Conservation (phyloP, 2,888 invertebrate species). For the Trichopoda pennipes region DNA sequence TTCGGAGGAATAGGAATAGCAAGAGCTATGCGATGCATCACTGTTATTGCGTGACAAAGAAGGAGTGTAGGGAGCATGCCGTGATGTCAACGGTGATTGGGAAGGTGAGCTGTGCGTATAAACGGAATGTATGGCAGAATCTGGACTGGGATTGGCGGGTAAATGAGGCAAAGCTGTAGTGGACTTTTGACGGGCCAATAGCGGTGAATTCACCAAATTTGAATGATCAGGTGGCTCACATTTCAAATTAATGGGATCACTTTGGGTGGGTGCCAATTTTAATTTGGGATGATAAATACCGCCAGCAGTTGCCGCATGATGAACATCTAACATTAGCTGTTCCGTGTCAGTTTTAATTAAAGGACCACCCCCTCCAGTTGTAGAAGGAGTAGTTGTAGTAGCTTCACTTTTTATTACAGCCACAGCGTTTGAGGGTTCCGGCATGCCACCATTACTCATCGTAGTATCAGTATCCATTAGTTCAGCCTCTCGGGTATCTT, state of each 20-base stretch:
- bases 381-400: conserved; percentile 68
- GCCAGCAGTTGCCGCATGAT: conserved; percentile 48
- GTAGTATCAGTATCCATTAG: conserved; percentile 81
- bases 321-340: conserved; percentile 75
- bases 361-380: conserved; percentile 49
- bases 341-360: conserved; percentile 75
- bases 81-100: conserved; percentile 91
- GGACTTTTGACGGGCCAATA: conserved; percentile 84
- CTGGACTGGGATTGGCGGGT: conserved; percentile 91
- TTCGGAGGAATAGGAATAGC: conserved; percentile 92
- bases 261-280: conserved; percentile 78
- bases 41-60: conserved; percentile 94
- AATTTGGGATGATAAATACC: conserved; percentile 71
- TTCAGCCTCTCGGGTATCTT: conserved; percentile 81
- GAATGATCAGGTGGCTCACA: conserved; percentile 75
- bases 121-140: conserved; percentile 94
- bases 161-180: conserved; percentile 82
- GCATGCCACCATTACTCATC: conserved; percentile 69
- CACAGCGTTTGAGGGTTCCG: conserved; percentile 64
- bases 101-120: conserved; percentile 91
- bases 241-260: conserved; percentile 80
- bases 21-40: conserved; percentile 94
- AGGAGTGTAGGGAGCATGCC: conserved; percentile 90
- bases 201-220: conserved; percentile 83
- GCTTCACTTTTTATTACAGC: conserved; percentile 76